Conservation (phyloP, 2,888 invertebrate genomes). For the Schrankia costaestrigalis region DNA sequence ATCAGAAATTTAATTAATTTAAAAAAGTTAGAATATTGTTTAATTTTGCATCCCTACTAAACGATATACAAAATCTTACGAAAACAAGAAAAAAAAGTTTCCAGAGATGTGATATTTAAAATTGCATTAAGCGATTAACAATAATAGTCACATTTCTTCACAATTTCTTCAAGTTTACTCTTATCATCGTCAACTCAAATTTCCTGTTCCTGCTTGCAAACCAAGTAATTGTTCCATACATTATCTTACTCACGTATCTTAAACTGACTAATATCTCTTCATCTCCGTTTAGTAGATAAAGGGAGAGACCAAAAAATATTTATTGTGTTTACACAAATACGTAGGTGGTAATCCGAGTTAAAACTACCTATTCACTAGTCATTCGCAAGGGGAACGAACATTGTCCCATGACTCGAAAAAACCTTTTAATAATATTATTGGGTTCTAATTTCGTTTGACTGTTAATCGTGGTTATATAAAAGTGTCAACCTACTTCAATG, state of each 20-base stretch:
- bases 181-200: conserved; percentile 33
- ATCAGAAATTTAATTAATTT: too few species aligned
- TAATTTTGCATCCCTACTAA: too few species aligned
- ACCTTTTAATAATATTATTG: conserved; percentile 74
- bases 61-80: too few species aligned
- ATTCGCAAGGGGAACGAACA: conserved; percentile 45
- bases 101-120: too few species aligned
- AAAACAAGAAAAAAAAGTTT: too few species aligned
- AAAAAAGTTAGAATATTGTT: too few species aligned
- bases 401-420: conserved; percentile 47
- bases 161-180: conserved; percentile 20
- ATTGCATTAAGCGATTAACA: background rate
- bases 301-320: conserved; percentile 64
- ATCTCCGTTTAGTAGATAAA: conserved; percentile 58
- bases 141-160: background rate
- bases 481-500: conserved; percentile 70
- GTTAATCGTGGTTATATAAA: conserved; percentile 76
- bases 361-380: conserved; percentile 51
- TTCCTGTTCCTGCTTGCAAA: conserved; percentile 32
- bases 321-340: conserved; percentile 79
- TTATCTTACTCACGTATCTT: conserved; percentile 46
- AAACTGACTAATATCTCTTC: conserved; percentile 46
- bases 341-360: conserved; percentile 77
- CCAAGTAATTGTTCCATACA: conserved; percentile 24
- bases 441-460: conserved; percentile 79